Evolutionary conservation across 2,888 invertebrate species (phyloP).

Genomic region (Timema podura): DNA sequence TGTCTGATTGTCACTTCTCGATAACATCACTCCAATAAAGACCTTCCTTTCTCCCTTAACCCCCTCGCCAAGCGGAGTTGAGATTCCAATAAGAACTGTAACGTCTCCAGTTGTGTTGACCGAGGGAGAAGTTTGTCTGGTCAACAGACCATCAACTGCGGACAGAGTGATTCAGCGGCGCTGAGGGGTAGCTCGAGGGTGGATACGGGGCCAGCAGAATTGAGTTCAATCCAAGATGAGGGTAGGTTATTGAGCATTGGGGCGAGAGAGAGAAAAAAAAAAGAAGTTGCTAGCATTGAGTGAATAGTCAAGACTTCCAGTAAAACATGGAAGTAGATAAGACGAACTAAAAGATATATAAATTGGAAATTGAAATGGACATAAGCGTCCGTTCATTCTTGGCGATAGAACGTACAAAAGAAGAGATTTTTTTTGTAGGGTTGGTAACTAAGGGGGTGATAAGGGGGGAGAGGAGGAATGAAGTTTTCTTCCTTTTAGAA

Average conservation of each 20-base stretch:
- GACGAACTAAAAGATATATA: not conserved
- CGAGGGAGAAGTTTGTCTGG: not conserved
- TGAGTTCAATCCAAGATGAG: not conserved
- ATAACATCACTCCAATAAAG: too few species aligned
- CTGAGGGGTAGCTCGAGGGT: not conserved
- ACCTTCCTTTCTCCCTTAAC: too few species aligned
- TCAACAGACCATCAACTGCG: slow-evolving; percentile 16
- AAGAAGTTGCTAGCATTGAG: too few species aligned
- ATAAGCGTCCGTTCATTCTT: not conserved
- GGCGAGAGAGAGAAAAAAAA: too few species aligned
- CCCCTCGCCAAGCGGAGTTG: too few species aligned
- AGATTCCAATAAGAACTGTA: too few species aligned
- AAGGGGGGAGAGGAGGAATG: not conserved
- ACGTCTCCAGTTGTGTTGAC: too few species aligned
- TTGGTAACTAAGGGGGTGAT: not conserved
- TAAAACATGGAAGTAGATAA: too few species aligned
- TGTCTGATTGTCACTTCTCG: too few species aligned
- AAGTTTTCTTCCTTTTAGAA: not conserved
- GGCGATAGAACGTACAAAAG: slow-evolving; percentile 7
- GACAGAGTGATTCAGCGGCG: not conserved
- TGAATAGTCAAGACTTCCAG: too few species aligned
- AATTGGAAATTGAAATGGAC: slow-evolving; percentile 15
- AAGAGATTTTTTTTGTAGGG: not conserved
- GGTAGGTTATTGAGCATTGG: too few species aligned
- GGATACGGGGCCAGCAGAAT: not conserved